Conservation (phyloP, 2,113 vertebrate genomes). For the Anguilla rostrata region DNA sequence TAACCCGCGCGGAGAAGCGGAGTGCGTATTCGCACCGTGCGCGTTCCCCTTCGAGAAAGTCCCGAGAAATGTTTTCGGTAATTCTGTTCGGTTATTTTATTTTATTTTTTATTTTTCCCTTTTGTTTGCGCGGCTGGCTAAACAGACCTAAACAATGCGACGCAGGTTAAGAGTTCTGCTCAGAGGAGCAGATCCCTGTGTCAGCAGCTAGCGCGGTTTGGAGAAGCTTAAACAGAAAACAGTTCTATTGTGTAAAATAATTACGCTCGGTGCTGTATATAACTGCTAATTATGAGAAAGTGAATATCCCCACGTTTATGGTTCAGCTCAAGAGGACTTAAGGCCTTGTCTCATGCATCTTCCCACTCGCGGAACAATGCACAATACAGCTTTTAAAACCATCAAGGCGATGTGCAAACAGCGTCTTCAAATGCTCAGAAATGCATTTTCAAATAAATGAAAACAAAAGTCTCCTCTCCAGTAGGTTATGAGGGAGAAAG, state of each 20-base stretch:
- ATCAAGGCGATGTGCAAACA: background rate
- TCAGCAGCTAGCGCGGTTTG: background rate
- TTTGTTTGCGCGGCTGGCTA: background rate
- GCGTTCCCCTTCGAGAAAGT: background rate
- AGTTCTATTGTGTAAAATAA: conserved; percentile 5
- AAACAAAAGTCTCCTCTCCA: background rate
- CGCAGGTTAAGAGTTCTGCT: background rate
- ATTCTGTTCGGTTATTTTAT: background rate
- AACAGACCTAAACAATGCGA: background rate
- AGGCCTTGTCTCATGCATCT: background rate
- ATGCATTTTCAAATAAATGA: background rate
- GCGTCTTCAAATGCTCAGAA: background rate
- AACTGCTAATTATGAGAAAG: background rate
- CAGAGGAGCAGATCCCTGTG: background rate
- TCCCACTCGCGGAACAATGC: background rate
- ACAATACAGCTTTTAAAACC: background rate
- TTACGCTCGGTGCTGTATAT: background rate
- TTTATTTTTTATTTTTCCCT: background rate
- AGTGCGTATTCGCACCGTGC: background rate
- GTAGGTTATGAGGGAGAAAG: background rate
- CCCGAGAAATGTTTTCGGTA: background rate
- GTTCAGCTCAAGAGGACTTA: background rate
- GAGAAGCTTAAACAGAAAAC: background rate
- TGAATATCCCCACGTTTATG: background rate
- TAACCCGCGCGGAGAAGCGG: background rate